These are phyloP conservation scores for Peucedramus taeniatus DNA, from an alignment of 2,113 vertebrate genomes.

Conservation along the genomic window DNA sequence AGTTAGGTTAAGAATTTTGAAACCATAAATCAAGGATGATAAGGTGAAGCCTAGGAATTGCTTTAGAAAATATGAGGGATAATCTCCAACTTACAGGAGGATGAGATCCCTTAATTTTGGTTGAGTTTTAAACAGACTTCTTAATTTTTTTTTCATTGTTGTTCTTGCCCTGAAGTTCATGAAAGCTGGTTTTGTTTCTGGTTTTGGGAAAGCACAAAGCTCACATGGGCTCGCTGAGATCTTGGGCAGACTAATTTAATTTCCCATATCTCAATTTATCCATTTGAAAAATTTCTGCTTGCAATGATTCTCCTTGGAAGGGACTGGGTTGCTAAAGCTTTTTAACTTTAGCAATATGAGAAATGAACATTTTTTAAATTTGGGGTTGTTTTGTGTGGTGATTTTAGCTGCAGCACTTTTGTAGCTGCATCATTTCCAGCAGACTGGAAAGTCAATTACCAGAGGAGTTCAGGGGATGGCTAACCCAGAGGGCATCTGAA, in stretches of 20 bases:
- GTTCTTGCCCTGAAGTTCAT: not conserved
- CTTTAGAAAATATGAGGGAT: not conserved
- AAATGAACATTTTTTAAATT: fast-evolving
- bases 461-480: not conserved
- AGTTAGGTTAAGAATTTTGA: not conserved
- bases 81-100: not conserved
- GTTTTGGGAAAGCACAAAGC: not conserved
- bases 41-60: not conserved
- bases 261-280: not conserved
- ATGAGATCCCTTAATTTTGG: not conserved
- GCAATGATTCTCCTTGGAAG: not conserved
- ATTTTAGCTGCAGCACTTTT: not conserved
- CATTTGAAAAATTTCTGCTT: not conserved
- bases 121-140: not conserved
- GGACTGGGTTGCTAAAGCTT: not conserved
- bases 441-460: not conserved
- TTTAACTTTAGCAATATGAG: not conserved
- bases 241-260: not conserved
- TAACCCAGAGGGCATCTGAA: not conserved
- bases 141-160: not conserved
- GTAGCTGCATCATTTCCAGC: not conserved
- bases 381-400: not conserved
- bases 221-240: fast-evolving
- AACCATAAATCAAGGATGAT: not conserved
- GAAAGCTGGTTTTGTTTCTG: not conserved